Base-by-base conservation (phyloP, 2,888 invertebrate genomes). In the Agriopis leucophaearia region DNA sequence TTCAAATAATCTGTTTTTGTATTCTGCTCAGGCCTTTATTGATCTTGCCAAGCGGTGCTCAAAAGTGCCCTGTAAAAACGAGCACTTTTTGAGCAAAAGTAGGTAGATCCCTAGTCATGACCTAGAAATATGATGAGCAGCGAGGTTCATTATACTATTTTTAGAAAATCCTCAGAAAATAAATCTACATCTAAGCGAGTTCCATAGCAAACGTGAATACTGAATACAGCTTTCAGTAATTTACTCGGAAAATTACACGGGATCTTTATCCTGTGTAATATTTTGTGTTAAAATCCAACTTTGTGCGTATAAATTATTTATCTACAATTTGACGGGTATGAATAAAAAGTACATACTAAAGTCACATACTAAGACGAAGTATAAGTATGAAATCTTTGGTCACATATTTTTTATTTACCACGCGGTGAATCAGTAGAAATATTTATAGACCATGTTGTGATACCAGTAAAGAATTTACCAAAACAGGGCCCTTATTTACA, bases 1-100 rank as follows among this genome's bases (percentile, higher is more conserved):
- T 70, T 55, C 15, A 47, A 51, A 56, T 66, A 59, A 67, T 63
- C 47, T 62, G 57, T 58, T 68, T 67, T 69, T 60, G 64, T 65
- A 47, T 51, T 52, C 54, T 8, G 54, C 48, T 59, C 48, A 40
- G 48, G 50, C 15, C 60, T n/a, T 64, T 68, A 71, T 66, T 65
- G 62, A 71, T 70, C 62, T 5, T 27, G 27, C 27, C n/a, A 42
- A 12, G 18, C n/a, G 42, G 10, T 16, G 38, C 12, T 54, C 16
- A 15, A 8, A 15, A 36, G 9, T 36, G 8, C 6, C 40, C 42
- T 58, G 36, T 27, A 44, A 44, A 13, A 44, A 6, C 7, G 3
- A 70, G 2, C 8, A n/a, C 13, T 18, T 44, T 8, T 55, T 15
- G 36, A 16, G 35, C 18, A 27, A 55, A 27, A 42, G 18, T 55